phyloP scores from a whole-genome alignment of 2,797 vertebrate species.

The Morelia viridis region DNA sequence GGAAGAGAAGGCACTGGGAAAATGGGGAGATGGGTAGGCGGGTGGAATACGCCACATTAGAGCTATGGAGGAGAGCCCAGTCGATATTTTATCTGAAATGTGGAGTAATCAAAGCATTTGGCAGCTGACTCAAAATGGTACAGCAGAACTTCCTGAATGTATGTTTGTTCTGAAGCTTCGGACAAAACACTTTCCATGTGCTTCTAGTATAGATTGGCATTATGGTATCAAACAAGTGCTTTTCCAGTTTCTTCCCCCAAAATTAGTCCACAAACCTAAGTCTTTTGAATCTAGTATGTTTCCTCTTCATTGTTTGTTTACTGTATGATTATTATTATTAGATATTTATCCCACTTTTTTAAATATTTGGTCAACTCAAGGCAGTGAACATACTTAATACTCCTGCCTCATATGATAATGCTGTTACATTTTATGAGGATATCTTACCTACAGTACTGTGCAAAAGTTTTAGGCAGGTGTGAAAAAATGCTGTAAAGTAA shows the following conservation, averaged over 20 bases:
- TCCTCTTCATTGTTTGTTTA: not conserved
- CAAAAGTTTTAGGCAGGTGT: no score
- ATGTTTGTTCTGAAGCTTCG: not conserved
- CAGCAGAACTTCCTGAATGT: not conserved
- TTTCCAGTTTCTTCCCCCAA: not conserved
- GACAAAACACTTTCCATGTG: not conserved
- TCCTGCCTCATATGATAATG: fast-evolving
- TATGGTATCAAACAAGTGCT: not conserved
- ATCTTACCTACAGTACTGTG: not conserved
- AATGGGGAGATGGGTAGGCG: not conserved
- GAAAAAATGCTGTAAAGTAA: no score
- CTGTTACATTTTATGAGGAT: not conserved
- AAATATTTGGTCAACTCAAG: not conserved
- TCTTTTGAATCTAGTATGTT: not conserved
- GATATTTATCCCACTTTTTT: not conserved
- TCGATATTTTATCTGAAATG: not conserved
- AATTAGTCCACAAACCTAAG: not conserved
- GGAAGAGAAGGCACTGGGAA: not conserved
- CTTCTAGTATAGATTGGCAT: not conserved
- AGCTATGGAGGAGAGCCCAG: not conserved
- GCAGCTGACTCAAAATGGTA: not conserved
- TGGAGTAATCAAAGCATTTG: not conserved
- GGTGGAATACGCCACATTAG: not conserved
- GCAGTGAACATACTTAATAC: not conserved
- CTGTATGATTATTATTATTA: not conserved